phyloP scores from a whole-genome alignment of 1,140 invertebrate genomes.

The Drosophila bocqueti region DNA sequence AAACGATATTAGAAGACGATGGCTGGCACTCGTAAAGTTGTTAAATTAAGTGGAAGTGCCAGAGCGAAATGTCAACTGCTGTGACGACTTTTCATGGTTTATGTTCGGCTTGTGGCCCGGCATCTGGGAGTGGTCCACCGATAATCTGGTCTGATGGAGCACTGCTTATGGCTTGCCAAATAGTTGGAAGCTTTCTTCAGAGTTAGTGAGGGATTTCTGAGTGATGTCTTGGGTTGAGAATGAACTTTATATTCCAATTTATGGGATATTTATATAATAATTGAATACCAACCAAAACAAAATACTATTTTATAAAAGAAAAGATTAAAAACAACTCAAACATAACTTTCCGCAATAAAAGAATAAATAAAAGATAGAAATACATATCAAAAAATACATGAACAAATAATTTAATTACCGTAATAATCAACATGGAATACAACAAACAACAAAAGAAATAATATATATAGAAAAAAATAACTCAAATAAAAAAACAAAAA shows the following conservation, averaged over 20 bases:
- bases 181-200: background rate
- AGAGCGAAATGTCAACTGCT: conserved; percentile 57
- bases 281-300: background rate
- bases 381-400: background rate
- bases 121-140: conserved; percentile 15
- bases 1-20: conserved; percentile 54
- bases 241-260: background rate
- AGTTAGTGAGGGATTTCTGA: background rate
- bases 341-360: background rate
- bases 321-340: background rate
- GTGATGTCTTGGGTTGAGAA: background rate
- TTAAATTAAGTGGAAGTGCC: conserved; percentile 59
- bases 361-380: background rate
- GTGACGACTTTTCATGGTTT: conserved; percentile 45
- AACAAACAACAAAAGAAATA: background rate
- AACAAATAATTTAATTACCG: background rate
- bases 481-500: background rate
- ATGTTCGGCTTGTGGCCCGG: conserved; percentile 12
- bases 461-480: background rate
- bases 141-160: conserved; percentile 33
- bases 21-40: conserved; percentile 54
- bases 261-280: background rate
- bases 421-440: background rate
- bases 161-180: conserved; percentile 10
- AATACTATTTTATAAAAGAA: background rate